Evolutionary conservation across 2,888 invertebrate genomes (phyloP).

Genomic region (Copidosoma aretas): DNA sequence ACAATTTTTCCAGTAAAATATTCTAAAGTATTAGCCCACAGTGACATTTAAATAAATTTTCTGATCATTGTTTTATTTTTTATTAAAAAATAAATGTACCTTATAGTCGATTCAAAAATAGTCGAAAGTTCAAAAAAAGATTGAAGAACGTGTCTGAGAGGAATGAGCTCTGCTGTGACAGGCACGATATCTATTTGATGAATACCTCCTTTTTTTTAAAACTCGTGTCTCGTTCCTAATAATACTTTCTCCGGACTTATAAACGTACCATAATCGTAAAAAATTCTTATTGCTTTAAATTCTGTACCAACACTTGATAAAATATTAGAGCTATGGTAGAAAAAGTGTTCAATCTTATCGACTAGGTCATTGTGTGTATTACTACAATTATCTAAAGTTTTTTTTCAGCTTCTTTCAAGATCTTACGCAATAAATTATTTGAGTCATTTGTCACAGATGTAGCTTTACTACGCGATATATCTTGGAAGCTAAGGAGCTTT

Average conservation of each 20-base stretch:
- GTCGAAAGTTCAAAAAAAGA: slow-evolving; percentile 37
- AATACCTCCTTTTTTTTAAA: slow-evolving; percentile 11
- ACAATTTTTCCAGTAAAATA: slow-evolving; percentile 30
- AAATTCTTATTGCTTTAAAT: too few relatives aligned
- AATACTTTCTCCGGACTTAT: slow-evolving; percentile 28
- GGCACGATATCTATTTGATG: neutral
- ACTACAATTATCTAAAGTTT: too few relatives aligned
- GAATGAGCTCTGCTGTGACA: slow-evolving; percentile 37
- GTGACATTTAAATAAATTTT: slow-evolving; percentile 34
- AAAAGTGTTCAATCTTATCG: too few relatives aligned
- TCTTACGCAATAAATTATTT: too few relatives aligned
- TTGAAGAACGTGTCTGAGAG: slow-evolving; percentile 36
- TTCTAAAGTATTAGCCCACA: slow-evolving; percentile 28
- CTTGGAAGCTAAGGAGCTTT: too few relatives aligned
- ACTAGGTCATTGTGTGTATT: too few relatives aligned
- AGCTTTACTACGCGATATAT: too few relatives aligned
- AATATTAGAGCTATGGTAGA: too few relatives aligned
- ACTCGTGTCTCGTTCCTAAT: slow-evolving; percentile 36
- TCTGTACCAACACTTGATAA: too few relatives aligned
- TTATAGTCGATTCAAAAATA: slow-evolving; percentile 26
- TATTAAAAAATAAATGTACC: slow-evolving; percentile 30
- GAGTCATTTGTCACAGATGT: too few relatives aligned
- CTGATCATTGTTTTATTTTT: slow-evolving; percentile 19
- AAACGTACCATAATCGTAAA: slow-evolving; percentile 37
- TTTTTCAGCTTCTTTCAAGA: too few relatives aligned